These are phyloP conservation scores for Catharus fuscescens DNA, from an alignment of 2,113 vertebrate species.

Conservation along the genomic window DNA sequence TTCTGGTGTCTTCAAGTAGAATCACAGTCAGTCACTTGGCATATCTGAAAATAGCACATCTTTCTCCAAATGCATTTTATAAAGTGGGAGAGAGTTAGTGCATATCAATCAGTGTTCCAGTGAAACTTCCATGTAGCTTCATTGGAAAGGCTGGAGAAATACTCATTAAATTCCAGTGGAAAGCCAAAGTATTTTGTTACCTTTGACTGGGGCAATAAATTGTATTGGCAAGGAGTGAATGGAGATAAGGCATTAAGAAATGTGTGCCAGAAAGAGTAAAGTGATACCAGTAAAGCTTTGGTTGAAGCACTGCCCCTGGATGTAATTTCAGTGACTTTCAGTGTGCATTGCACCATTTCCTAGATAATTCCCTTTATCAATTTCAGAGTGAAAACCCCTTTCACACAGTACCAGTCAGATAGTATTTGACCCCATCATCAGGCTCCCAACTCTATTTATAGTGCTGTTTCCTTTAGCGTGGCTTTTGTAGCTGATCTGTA, in stretches of 20 bases:
- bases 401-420: neutral
- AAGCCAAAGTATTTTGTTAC: neutral
- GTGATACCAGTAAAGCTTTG: neutral
- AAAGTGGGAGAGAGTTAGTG: neutral
- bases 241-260: neutral
- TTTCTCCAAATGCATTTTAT: neutral
- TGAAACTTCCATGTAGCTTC: neutral
- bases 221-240: neutral
- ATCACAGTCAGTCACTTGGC: neutral
- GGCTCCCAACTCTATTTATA: neutral
- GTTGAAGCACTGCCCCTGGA: neutral
- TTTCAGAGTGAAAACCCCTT: neutral
- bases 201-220: neutral
- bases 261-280: neutral
- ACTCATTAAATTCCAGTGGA: neutral
- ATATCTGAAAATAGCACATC: slow-evolving; percentile 2
- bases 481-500: neutral
- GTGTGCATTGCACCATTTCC: neutral
- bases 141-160: neutral
- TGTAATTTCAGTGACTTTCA: neutral
- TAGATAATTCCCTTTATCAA: neutral
- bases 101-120: neutral
- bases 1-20: neutral
- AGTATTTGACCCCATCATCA: neutral
- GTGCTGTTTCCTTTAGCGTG: neutral